A percentile compares a stretch with the other conserved stretches of the same genome.
These are phyloP conservation scores for Sus scrofa DNA, from an alignment of 2,113 vertebrate genomes.

Conservation along the genomic window DNA sequence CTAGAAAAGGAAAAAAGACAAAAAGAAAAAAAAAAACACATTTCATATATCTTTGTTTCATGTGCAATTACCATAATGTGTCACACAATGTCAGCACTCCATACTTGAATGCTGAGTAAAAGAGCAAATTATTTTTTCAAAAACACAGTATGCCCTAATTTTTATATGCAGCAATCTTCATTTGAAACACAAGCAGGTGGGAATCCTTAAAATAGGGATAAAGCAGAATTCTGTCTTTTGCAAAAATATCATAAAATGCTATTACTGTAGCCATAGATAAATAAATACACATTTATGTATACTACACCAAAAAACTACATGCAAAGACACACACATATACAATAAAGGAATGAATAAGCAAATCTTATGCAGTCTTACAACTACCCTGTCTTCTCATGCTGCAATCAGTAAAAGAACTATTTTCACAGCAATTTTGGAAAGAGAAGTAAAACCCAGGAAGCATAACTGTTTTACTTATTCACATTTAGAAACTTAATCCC, in stretches of 20 bases:
- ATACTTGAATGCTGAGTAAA: neutral
- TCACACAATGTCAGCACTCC: neutral
- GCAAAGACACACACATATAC: neutral
- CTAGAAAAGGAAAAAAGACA: too few relatives aligned
- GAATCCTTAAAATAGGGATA: neutral
- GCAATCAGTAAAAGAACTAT: neutral
- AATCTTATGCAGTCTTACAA: neutral
- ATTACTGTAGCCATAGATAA: neutral
- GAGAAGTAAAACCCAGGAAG: slow-evolving; percentile 30
- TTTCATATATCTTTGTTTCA: neutral
- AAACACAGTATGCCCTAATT: neutral
- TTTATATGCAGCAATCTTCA: neutral
- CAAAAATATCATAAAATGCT: neutral
- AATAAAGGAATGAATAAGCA: neutral
- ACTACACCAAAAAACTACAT: neutral
- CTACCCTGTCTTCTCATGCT: neutral
- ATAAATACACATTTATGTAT: neutral
- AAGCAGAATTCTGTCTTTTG: neutral
- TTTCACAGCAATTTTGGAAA: slow-evolving; percentile 1
- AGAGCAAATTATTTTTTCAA: neutral
- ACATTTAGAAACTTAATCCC: neutral
- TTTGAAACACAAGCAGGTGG: neutral
- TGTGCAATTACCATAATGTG: neutral
- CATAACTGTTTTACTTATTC: neutral
- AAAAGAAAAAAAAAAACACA: too few relatives aligned